Base-by-base conservation (phyloP, 2,113 vertebrate species). In the Channa maculata region DNA sequence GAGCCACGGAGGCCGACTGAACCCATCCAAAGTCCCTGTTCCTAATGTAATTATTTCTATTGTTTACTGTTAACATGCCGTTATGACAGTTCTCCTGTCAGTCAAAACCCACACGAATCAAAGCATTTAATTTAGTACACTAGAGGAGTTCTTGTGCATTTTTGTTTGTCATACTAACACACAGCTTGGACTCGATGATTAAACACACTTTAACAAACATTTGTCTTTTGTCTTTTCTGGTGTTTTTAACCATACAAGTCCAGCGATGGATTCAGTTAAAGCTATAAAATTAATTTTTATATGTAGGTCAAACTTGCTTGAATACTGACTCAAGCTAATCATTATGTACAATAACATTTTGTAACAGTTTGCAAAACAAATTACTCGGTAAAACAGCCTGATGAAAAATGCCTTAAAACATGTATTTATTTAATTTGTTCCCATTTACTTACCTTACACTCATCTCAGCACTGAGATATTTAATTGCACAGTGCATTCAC, bases 41-140 rank as follows among this genome's bases (percentile, higher is more conserved):
- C 63, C 59, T 72, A 51, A 71, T 84, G 74, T 86, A 66, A 81
- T 87, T 80, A 76, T 86, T 80, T 84, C 70, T 76, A 51, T 86
- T 87, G 65, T 82, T 60, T 50, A 65, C 72, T 71, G 65, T 48
- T 70, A 68, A 64, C 15, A 41, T 81, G 79, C 77, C 72, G 59
- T 59, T 46, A 33, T 60, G 76, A 67, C 9, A n/a, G 71, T 58
- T 73, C 69, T 79, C 59, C 62, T 68, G 34, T 73, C 49, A 82
- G 70, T 79, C 62, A 60, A 76, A 55, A 73, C 77, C 60, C 75
- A 61, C 61, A 52, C 77, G 57, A 77, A 65, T n/a, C 61, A 2
- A 87, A 91, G 81, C 55, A 54, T 72, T 77, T 2, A 51, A 8
- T 72, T 80, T 55, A 36, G 65, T 46, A 54, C 51, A 39, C 24